Base-by-base conservation (phyloP, 2,113 vertebrate species). In the Phoxinus phoxinus region DNA sequence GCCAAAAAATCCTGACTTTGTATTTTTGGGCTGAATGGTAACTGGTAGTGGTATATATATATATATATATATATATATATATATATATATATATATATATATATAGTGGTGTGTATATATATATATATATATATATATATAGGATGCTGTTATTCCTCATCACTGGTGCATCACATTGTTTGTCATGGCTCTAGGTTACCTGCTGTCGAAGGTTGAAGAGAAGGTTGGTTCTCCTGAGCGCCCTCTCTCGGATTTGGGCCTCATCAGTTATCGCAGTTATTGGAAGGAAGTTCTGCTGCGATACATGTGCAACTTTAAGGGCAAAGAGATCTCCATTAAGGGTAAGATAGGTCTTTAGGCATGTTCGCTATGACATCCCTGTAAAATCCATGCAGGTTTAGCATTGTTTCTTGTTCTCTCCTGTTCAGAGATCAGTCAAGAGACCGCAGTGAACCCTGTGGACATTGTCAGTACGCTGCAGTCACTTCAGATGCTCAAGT, bases 261-360 rank as follows among this genome's bases (percentile, higher is more conserved):
- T 99, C 81, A 99, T 99, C 93, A 99, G 98, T 92, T 99, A 99
- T 90, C 95, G 98, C n/a, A 99, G 97, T 91, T 99, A 99, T 94
- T 99, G 98, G 98, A 99, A 99, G 91, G 98, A 99, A 67, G 98
- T 99, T 41, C 93, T 99, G 13, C 96, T 99, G 51, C 93, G 97
- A 17, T 99, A 99, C 91, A 96, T 99, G 93, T 96, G 96, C 92
- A 97, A 97, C 90, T 99, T 99, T 89, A 97, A 99, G 90, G 98
- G 98, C 89, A 99, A 99, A 90, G 98, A 99, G 92, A 99, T 99
- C 90, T 99, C 98, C 77, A 99, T 99, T 88, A 99, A 99, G 96
- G 98, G 98, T 97, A 77, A 85, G 75, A 51, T 6, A 2, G 4
- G 0, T 58, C 12, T 41, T 21, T 46, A 27, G 48, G 51, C 27